Conservation (phyloP, 2,797 vertebrate genomes). For the Pampus argenteus region DNA sequence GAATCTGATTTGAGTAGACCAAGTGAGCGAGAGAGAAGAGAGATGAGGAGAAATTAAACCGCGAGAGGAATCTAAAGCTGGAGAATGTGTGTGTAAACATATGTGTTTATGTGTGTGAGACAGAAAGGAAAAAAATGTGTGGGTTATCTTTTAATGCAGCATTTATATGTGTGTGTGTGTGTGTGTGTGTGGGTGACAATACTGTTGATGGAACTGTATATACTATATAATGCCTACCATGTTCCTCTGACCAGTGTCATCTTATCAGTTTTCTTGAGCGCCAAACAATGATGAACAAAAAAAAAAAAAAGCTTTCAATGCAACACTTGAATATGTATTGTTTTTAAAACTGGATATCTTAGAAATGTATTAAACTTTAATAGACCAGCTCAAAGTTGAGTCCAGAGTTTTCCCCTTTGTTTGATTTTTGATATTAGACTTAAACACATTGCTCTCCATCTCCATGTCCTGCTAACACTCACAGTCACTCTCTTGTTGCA, state of each 20-base stretch:
- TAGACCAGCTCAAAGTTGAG: slow-evolving; percentile 31
- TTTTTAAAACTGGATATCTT: slow-evolving; percentile 41
- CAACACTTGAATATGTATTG: slow-evolving; percentile 52
- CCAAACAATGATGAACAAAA: slow-evolving; percentile 39
- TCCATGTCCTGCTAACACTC: too few species aligned
- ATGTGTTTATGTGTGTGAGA: not conserved
- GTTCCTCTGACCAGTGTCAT: slow-evolving; percentile 23
- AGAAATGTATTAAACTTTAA: slow-evolving; percentile 47
- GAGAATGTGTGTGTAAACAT: not conserved
- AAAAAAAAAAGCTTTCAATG: slow-evolving; percentile 46
- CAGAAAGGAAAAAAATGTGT: not conserved
- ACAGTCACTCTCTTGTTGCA: too few species aligned
- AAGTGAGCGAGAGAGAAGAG: not conserved
- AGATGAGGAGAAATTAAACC: not conserved
- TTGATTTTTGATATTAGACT: not conserved
- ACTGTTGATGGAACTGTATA: not conserved
- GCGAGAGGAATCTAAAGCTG: not conserved
- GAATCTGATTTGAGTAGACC: slow-evolving; percentile 16
- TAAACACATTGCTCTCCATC: not conserved
- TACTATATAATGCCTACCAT: not conserved
- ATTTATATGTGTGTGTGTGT: not conserved
- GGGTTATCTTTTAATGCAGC: not conserved
- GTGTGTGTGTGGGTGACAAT: slow-evolving; percentile 2
- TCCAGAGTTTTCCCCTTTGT: not conserved
- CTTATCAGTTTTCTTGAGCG: slow-evolving; percentile 20